These are phyloP conservation scores for Nannoperca australis DNA, from an alignment of 2,797 vertebrate species.

Conservation along the genomic window DNA sequence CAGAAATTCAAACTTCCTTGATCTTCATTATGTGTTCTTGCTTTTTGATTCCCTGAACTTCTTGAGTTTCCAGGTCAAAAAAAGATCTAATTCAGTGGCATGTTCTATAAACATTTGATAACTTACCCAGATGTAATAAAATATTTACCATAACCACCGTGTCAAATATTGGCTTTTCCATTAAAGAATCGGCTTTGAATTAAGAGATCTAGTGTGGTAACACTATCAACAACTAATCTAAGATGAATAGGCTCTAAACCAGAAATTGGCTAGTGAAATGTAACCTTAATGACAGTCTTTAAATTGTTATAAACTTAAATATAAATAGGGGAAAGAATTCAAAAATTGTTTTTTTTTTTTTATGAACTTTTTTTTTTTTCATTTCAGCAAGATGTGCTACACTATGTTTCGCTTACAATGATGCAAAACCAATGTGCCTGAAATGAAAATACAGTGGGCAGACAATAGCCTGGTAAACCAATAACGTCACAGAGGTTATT, in stretches of 20 bases:
- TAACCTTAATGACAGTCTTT: neutral
- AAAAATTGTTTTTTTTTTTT: neutral
- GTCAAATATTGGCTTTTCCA: neutral
- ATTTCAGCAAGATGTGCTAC: slow-evolving; percentile 13
- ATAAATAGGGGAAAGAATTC: neutral
- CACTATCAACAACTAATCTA: neutral
- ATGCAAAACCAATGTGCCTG: neutral
- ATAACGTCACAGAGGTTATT: neutral
- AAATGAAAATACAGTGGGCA: slow-evolving; percentile 9
- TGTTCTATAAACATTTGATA: neutral
- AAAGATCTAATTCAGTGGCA: neutral
- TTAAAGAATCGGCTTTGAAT: neutral
- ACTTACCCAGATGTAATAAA: neutral
- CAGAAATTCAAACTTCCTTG: neutral
- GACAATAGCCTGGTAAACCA: neutral
- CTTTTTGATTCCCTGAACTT: neutral
- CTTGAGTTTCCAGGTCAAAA: neutral
- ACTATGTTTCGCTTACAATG: neutral
- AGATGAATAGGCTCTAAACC: neutral
- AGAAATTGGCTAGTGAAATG: neutral
- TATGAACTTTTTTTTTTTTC: slow-evolving; percentile 2
- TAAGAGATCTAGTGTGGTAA: neutral
- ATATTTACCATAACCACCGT: neutral
- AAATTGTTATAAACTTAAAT: neutral
- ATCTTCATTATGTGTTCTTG: neutral